These are phyloP conservation scores for Electrona antarctica DNA, from an alignment of 2,113 vertebrate species.

Conservation along the genomic window DNA sequence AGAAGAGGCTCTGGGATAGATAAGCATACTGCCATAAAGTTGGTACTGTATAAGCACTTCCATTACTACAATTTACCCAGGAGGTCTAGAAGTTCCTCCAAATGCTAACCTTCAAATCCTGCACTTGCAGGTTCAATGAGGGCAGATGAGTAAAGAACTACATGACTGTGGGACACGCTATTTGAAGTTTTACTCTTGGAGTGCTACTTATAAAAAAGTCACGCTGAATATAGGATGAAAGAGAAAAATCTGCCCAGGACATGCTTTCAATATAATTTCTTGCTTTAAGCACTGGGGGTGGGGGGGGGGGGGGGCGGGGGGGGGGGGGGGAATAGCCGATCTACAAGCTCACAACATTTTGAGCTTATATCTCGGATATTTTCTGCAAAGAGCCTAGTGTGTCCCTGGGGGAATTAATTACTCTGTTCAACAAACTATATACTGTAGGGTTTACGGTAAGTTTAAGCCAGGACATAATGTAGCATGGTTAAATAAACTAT, in stretches of 20 bases:
- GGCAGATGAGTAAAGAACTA: slow-evolving; percentile 7
- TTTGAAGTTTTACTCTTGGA: background rate
- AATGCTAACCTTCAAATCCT: background rate
- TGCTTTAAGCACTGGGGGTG: background rate
- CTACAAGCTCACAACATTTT: no score
- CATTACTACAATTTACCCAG: slow-evolving; percentile 16
- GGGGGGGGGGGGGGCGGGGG: no score
- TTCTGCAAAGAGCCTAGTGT: no score
- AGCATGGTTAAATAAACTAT: no score
- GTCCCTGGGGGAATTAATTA: no score
- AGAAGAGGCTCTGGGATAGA: slow-evolving; percentile 30
- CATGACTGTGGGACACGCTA: slow-evolving; percentile 3
- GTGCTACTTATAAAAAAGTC: slow-evolving; percentile 32
- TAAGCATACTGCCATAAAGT: slow-evolving; percentile 12
- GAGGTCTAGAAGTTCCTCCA: slow-evolving; percentile 4
- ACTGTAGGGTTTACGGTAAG: no score
- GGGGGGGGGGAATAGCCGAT: no score
- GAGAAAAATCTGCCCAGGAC: background rate
- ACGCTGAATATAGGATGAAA: background rate
- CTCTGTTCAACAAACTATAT: no score
- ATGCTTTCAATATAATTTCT: background rate
- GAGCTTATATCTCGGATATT: no score
- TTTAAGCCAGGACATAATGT: background rate
- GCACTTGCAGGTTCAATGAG: background rate
- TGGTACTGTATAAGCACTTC: slow-evolving; percentile 39